phyloP scores from a whole-genome alignment of 2,113 vertebrate species.

The Neoarius graeffei region DNA sequence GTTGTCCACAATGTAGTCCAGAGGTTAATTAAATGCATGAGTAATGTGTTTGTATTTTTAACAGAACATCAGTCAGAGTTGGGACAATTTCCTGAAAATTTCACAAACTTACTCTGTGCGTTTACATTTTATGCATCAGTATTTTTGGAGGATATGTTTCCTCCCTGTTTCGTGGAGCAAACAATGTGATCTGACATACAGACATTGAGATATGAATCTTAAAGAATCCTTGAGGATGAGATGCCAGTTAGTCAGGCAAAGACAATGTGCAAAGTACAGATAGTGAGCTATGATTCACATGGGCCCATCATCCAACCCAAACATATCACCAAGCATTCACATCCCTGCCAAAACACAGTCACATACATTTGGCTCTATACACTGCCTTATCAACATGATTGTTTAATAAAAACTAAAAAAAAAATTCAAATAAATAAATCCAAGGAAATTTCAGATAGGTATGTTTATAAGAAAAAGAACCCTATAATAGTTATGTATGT shows the following conservation, averaged over 20 bases:
- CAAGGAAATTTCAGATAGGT: not conserved
- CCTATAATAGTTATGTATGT: not conserved
- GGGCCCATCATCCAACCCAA: not conserved
- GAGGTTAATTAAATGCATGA: not conserved
- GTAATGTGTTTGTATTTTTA: not conserved
- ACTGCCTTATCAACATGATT: not conserved
- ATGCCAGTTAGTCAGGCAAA: constrained; percentile 18
- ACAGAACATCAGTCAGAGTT: not conserved
- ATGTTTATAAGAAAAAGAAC: not conserved
- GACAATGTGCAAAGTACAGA: constrained; percentile 5
- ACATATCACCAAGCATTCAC: constrained; percentile 1
- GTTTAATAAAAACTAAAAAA: not conserved
- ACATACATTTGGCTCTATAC: not conserved
- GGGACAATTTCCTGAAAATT: not conserved
- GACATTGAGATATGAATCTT: constrained; percentile 12
- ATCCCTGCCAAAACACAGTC: not conserved
- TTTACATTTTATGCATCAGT: not conserved
- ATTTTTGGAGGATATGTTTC: not conserved
- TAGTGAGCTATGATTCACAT: constrained; percentile 7
- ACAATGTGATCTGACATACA: constrained; percentile 12
- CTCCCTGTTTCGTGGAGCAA: not conserved
- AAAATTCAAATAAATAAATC: not conserved
- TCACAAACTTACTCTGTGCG: not conserved
- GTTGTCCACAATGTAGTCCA: not conserved
- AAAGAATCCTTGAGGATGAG: not conserved